Base-by-base conservation (phyloP, 37 sponge, comb jelly and placozoan genomes). In the Cladorhizidae sp. region DNA sequence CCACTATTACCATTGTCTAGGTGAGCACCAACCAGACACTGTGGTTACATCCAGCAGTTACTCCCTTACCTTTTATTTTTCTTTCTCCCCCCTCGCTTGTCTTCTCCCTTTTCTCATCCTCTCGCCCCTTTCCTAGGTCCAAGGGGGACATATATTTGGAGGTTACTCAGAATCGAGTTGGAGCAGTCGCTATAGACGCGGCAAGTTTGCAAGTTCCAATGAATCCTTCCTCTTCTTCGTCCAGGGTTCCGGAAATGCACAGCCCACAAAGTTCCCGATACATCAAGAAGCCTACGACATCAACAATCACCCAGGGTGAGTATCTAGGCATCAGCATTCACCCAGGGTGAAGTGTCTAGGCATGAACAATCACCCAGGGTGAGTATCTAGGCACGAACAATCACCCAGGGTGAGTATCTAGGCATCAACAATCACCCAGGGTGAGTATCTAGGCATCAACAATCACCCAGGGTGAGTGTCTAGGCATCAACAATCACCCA, bases 81-180 rank as follows among this genome's bases (percentile, higher is more conserved):
- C 35, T 71, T 18, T 17, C 35, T 11, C 33, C 67, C 12, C 11
- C 31, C 67, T 32, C n/a, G n/a, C n/a, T n/a, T n/a, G n/a, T n/a
- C n/a, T n/a, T n/a, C n/a, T n/a, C n/a, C n/a, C n/a, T n/a, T n/a
- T n/a, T n/a, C n/a, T n/a, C n/a, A n/a, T n/a, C n/a, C n/a, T n/a
- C n/a, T n/a, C n/a, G n/a, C 67, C 35, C 7, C 68, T 5, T n/a
- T 0, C 12, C 20, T 58, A 93, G 93, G 70, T 54, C 2, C 40
- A 78, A 20, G 78, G 57, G 77, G 95, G 89, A 3, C 69, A 80
- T 81, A 12, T 91, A 25, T 94, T 89, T 88, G 95, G 95, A 31
- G 95, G 95, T 29, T 94, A 76, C 65, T 75, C 86, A 12, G 95
- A 94, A 52, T 63, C 64, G 12, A 68, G 88, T 17, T 94, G 95